Evolutionary conservation across 2,888 invertebrate genomes (phyloP), one percentile per base, ranked within the genome.

Genomic region (Labia minor): DNA sequence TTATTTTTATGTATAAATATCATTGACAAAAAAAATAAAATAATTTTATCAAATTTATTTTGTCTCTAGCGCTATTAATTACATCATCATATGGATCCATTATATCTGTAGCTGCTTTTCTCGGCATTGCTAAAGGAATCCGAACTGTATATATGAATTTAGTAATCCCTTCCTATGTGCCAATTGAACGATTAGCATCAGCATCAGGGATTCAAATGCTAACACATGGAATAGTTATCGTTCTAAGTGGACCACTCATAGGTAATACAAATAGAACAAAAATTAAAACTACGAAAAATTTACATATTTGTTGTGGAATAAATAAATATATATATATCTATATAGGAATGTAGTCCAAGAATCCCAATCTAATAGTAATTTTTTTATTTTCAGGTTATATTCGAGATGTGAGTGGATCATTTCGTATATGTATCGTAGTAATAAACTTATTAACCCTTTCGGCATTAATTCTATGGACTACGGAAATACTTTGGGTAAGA

Each of bases 161-260:
- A 16, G 83, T 88, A 1, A 84, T 88, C 67, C 87, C 88, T 0
- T 83, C 79, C 73, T 83, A 87, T 72, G 86, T 88, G 4, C 86
- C 87, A 0, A 76, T 88, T 37, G 85, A 87, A 66, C 49, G 79
- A 84, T 76, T 88, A 19, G 82, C 87, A 1, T 83, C 85, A 63
- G 88, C 88, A 1, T 83, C 85, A 4, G 86, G 87, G 1, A 83
- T 88, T 61, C 88, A 88, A 74, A 86, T 86, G 83, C 81, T 87
- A 69, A 80, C 82, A 68, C 87, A 87, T 74, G 87, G 88, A 18
- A 74, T 72, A 1, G 19, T 71, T n/a, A 67, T 72, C 4, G 61
- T 71, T 26, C 61, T 68, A 3, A 69, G 68, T 61, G 72, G 72
- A 14, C 72, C 72, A 21, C 21, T 71, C 1, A 66, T 68, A 37